These are phyloP conservation scores for Phoxinus dragarum DNA, from an alignment of 2,797 vertebrate genomes.

Conservation along the genomic window DNA sequence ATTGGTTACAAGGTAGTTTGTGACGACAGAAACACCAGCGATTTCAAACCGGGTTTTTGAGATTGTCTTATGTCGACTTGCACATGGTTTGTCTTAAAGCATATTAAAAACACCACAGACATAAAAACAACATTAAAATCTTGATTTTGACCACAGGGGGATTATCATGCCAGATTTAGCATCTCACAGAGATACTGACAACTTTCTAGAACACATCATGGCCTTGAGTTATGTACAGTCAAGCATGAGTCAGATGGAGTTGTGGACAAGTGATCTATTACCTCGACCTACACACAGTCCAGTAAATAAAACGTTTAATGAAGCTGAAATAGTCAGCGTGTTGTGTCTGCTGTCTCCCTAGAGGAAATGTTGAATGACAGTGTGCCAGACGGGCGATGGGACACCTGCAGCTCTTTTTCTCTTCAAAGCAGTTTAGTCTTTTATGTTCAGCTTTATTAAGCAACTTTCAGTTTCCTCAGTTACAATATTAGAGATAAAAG, in stretches of 20 bases:
- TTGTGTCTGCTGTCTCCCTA: neutral
- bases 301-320: conserved; percentile 5
- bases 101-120: too few species aligned
- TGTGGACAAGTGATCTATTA: conserved; percentile 11
- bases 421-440: neutral
- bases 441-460: neutral
- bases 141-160: too few species aligned
- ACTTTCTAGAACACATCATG: neutral
- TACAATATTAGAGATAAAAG: neutral
- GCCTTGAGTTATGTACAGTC: neutral
- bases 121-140: too few species aligned
- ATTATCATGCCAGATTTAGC: neutral
- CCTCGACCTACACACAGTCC: neutral
- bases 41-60: too few species aligned
- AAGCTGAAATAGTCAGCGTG: conserved; percentile 23
- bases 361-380: conserved; percentile 1
- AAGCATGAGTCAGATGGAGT: neutral
- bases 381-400: neutral
- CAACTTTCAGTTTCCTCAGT: neutral
- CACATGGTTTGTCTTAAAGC: too few species aligned
- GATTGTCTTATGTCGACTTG: too few species aligned
- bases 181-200: neutral
- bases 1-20: too few species aligned
- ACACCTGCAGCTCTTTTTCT: conserved; percentile 3
- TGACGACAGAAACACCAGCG: too few species aligned